Conservation (phyloP, 2,797 vertebrate genomes). For the Nasua narica region DNA sequence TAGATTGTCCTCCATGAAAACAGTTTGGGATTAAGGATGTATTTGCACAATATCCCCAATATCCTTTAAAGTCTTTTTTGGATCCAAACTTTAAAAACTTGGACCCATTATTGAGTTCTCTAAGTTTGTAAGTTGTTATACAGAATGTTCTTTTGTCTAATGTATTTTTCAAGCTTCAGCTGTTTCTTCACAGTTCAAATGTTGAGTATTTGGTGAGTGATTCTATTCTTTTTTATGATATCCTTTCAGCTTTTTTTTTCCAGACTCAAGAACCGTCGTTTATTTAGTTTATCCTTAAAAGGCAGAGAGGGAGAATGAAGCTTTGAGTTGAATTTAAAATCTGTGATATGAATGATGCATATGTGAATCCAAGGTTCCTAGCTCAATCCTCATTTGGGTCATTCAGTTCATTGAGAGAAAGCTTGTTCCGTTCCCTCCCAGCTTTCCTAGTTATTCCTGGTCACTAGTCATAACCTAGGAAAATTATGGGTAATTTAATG, state of each 20-base stretch:
- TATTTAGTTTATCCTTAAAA: not conserved
- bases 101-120: not conserved
- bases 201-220: not conserved
- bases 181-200: not conserved
- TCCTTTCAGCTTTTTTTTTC: not conserved
- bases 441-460: slow-evolving; percentile 8
- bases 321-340: not conserved
- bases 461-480: not conserved
- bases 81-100: not conserved
- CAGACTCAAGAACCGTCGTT: not conserved
- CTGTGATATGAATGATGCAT: not conserved
- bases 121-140: not conserved
- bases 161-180: not conserved
- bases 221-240: not conserved
- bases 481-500: not conserved
- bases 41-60: not conserved
- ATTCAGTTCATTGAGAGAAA: not conserved
- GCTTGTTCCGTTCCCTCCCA: not conserved
- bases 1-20: not conserved
- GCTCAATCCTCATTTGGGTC: not conserved
- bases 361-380: not conserved
- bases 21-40: not conserved
- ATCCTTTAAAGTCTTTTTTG: not conserved
- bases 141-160: not conserved
- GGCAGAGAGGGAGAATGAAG: not conserved